Conservation (phyloP, 2,888 invertebrate genomes). For the Corbicula japonica region DNA sequence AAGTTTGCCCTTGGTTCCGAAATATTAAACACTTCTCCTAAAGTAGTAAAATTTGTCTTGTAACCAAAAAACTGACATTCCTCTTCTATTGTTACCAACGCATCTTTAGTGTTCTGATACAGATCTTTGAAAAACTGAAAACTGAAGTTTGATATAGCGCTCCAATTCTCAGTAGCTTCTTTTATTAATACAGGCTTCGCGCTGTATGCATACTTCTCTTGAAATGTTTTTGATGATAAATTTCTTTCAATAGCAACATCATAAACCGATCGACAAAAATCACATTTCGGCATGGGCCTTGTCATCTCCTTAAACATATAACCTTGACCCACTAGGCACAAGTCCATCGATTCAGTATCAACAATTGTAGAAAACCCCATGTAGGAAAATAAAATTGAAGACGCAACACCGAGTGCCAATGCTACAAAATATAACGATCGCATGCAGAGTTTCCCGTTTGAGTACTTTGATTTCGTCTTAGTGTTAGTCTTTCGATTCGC, state of each 20-base stretch:
- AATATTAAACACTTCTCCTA: slow-evolving; percentile 95
- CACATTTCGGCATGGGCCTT: slow-evolving; percentile 93
- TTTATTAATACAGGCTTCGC: slow-evolving; percentile 94
- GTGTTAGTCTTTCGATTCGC: too few species aligned
- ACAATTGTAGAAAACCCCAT: too few species aligned
- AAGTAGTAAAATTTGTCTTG: slow-evolving; percentile 92
- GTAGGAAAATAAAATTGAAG: too few species aligned
- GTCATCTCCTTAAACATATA: too few species aligned
- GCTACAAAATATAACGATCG: too few species aligned
- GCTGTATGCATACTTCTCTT: slow-evolving; percentile 90
- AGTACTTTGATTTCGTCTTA: too few species aligned
- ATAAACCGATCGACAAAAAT: slow-evolving; percentile 91
- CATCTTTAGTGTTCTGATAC: slow-evolving; percentile 88
- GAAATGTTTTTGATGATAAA: slow-evolving; percentile 90
- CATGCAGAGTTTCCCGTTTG: too few species aligned
- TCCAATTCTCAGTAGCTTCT: slow-evolving; percentile 94
- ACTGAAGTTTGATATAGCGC: slow-evolving; percentile 92
- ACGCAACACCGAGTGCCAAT: too few species aligned
- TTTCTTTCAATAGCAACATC: slow-evolving; percentile 90
- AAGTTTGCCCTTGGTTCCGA: slow-evolving; percentile 90
- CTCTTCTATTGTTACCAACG: slow-evolving; percentile 78
- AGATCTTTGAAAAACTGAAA: slow-evolving; percentile 92
- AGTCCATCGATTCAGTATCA: too few species aligned
- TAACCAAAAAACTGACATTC: slow-evolving; percentile 98
- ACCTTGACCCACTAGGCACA: too few species aligned